These are phyloP conservation scores for Epsilonema sp. DNA, from an alignment of 2,888 invertebrate genomes.

Conservation along the genomic window DNA sequence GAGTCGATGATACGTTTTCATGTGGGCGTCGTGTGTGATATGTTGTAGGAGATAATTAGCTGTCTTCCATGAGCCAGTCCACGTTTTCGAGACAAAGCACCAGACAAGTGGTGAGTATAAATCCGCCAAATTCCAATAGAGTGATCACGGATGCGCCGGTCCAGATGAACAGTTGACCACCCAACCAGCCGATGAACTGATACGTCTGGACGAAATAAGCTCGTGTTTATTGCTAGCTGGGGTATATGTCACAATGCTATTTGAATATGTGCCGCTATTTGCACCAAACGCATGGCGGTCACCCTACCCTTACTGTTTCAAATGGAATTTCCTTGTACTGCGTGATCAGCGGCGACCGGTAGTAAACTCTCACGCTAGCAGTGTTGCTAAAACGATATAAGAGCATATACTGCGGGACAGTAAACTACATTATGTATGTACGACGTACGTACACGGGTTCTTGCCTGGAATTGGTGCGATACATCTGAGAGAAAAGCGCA, in stretches of 20 bases:
- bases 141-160: conserved; percentile 7
- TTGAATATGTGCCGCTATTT: no score
- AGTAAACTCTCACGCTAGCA: conserved; percentile 5
- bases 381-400: conserved; percentile 1
- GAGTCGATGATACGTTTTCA: no score
- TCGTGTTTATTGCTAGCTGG: not conserved
- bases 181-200: conserved; percentile 7
- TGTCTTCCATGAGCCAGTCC: conserved; percentile 6
- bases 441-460: no score
- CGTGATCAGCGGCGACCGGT: not conserved
- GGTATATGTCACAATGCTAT: no score
- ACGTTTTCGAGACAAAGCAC: conserved; percentile 6
- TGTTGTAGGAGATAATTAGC: no score
- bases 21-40: no score
- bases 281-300: no score
- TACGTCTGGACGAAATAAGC: not conserved
- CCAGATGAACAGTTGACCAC: conserved; percentile 6
- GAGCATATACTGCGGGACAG: not conserved
- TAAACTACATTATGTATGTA: no score
- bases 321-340: conserved; percentile 1
- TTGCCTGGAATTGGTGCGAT: no score
- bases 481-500: no score
- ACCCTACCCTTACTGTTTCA: conserved; percentile 5
- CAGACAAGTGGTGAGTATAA: not conserved
- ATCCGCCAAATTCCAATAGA: not conserved